A percentile compares a stretch with the other conserved stretches of the same genome.
Evolutionary conservation across 2,113 vertebrate genomes (phyloP).

Genomic region (Calidris pugnax): DNA sequence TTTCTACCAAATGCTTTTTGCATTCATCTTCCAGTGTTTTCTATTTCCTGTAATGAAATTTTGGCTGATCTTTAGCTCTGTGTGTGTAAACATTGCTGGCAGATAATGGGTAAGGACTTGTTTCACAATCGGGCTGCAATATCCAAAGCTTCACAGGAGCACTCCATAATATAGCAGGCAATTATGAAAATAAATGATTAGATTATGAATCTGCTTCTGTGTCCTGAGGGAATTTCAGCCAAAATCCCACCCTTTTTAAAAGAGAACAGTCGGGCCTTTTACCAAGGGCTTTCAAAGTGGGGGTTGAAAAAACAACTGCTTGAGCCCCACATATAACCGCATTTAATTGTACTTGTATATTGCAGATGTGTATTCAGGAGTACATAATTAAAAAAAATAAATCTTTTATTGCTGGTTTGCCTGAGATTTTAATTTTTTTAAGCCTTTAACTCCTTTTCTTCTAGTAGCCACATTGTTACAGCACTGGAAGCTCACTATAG

Average conservation of each 20-base stretch:
- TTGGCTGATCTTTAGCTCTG: constrained; percentile 30
- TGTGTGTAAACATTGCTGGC: background rate
- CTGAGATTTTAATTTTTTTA: background rate
- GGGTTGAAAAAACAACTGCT: background rate
- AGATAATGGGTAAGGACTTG: background rate
- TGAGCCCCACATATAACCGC: background rate
- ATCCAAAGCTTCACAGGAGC: constrained; percentile 13
- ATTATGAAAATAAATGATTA: constrained; percentile 26
- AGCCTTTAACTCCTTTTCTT: background rate
- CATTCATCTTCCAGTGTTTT: constrained; percentile 10
- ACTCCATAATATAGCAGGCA: background rate
- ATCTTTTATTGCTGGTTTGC: background rate
- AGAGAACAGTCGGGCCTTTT: background rate
- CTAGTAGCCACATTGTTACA: background rate
- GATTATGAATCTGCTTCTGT: background rate
- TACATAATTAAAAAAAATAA: background rate
- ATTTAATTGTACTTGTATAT: background rate
- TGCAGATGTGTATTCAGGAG: background rate
- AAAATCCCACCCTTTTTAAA: background rate
- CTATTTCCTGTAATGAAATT: constrained; percentile 38
- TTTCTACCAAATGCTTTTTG: constrained; percentile 17
- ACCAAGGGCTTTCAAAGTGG: background rate
- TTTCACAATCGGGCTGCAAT: background rate
- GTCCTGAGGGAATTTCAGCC: background rate
- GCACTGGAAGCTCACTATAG: background rate